Percentiles rank a stretch among this genome's conserved stretches.
These are phyloP conservation scores for Opisthocomus hoazin DNA, from an alignment of 2,113 vertebrate genomes.

Conservation along the genomic window DNA sequence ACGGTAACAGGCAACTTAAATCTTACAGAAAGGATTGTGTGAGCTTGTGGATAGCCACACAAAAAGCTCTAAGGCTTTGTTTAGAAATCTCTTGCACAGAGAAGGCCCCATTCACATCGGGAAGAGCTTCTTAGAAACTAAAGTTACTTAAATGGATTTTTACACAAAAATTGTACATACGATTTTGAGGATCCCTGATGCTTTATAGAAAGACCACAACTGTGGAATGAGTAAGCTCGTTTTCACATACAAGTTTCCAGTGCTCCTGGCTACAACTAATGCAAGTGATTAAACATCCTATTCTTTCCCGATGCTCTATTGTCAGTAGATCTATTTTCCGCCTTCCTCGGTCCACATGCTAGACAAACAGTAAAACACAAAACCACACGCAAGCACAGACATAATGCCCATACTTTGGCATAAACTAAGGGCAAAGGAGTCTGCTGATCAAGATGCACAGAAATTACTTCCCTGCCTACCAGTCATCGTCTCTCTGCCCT, in stretches of 20 bases:
- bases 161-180: not conserved
- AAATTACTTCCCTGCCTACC: not conserved
- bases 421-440: not conserved
- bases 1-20: not conserved
- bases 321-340: conserved; percentile 23
- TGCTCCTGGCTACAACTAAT: conserved; percentile 5
- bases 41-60: not conserved
- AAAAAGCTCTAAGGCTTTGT: not conserved
- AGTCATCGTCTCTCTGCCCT: not conserved
- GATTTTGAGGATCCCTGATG: not conserved
- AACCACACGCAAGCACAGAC: not conserved
- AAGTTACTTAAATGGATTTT: not conserved
- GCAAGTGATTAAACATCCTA: not conserved
- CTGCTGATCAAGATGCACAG: not conserved
- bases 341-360: conserved; percentile 4
- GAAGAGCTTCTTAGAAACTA: not conserved
- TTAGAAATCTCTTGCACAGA: not conserved
- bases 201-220: not conserved
- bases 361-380: conserved; percentile 20
- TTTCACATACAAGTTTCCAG: not conserved
- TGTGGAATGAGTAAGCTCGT: not conserved
- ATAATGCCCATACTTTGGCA: not conserved
- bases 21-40: not conserved
- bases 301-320: conserved; percentile 10
- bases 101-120: not conserved